phyloP scores from a whole-genome alignment of 2,113 vertebrate species.

The Salvelinus fontinalis region DNA sequence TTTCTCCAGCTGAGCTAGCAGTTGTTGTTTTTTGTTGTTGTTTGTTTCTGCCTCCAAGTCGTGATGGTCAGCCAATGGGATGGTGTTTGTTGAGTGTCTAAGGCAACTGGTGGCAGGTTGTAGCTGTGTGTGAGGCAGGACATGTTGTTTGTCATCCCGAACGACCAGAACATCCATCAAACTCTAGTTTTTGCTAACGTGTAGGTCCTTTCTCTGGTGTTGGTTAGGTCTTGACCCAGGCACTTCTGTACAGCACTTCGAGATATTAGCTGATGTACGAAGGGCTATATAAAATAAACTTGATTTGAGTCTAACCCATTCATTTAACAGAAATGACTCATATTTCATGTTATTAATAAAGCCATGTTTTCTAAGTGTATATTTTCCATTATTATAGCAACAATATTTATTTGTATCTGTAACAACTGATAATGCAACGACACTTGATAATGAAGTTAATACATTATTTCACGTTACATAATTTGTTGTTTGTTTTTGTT shows the following conservation, averaged over 20 bases:
- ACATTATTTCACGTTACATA: background rate
- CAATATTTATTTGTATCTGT: no score
- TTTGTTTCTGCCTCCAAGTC: conserved; percentile 39
- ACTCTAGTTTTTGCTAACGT: background rate
- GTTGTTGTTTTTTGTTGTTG: conserved; percentile 55
- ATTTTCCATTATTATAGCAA: no score
- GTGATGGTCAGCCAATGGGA: conserved; percentile 57
- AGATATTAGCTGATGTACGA: no score
- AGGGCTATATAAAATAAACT: no score
- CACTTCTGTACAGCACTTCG: no score
- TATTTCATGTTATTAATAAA: no score
- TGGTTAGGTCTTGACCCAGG: background rate
- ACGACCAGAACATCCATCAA: conserved; percentile 26
- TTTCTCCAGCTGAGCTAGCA: conserved; percentile 79
- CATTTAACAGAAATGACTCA: background rate
- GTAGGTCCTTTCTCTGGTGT: background rate
- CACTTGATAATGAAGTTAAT: background rate
- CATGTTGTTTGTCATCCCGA: conserved; percentile 36
- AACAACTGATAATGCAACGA: no score
- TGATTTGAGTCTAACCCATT: no score
- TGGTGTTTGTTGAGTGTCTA: conserved; percentile 54
- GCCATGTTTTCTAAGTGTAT: no score
- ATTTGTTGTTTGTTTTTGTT: background rate
- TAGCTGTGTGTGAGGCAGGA: conserved; percentile 38
- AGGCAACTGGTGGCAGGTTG: conserved; percentile 32